phyloP scores from a whole-genome alignment of 1,140 invertebrate species.

The Zaprionus tsacasi region DNA sequence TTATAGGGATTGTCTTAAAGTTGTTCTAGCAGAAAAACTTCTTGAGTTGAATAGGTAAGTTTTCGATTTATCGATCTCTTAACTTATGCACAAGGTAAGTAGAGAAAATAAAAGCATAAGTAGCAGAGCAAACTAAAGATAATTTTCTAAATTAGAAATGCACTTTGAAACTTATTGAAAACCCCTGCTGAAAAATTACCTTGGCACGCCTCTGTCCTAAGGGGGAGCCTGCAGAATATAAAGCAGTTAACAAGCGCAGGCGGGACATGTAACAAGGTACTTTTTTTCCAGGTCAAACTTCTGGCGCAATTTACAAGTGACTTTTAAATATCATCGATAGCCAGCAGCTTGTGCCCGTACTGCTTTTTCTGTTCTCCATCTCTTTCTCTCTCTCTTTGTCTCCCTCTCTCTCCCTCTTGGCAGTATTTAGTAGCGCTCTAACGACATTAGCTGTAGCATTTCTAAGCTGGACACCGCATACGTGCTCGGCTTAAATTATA shows the following conservation, averaged over 20 bases:
- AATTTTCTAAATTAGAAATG: not conserved
- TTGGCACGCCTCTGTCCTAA: not conserved
- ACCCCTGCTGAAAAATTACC: not conserved
- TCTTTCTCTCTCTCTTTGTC: not conserved
- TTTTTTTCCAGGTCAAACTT: constrained; percentile 41
- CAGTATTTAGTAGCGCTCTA: constrained; percentile 32
- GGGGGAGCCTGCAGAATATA: constrained; percentile 22
- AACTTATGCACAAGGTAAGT: too few relatives aligned
- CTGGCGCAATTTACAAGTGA: constrained; percentile 30
- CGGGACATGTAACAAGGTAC: constrained; percentile 20
- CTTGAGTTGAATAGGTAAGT: too few relatives aligned
- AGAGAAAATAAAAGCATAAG: not conserved
- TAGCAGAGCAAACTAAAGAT: not conserved
- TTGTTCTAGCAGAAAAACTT: too few relatives aligned
- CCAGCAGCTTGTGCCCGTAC: constrained; percentile 7
- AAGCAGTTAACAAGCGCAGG: constrained; percentile 30
- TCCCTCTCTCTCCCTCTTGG: not conserved
- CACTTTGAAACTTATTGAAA: constrained; percentile 1
- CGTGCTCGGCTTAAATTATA: constrained; percentile 78
- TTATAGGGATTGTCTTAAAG: not conserved
- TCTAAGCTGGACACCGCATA: constrained; percentile 61
- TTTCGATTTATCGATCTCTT: too few relatives aligned
- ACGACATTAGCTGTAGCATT: constrained; percentile 45
- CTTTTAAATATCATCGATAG: constrained; percentile 36
- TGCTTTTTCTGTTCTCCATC: not conserved